Base-by-base conservation (phyloP, 2,888 invertebrate genomes). In the Rambutsinella grinnellia region DNA sequence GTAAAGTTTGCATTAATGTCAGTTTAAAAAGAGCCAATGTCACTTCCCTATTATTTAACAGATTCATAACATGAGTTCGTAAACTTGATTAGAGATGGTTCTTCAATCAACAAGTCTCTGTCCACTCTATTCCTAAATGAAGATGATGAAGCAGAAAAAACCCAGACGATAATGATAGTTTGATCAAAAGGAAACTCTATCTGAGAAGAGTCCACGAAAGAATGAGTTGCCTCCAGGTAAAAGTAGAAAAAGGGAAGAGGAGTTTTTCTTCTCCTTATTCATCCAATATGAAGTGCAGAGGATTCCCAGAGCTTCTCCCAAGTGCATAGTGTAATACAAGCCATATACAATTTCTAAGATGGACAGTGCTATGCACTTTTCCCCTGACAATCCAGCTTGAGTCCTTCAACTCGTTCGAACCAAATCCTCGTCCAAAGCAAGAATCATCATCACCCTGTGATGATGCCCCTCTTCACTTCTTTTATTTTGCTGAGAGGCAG, bases 201-300 rank as follows among this genome's bases (percentile, higher is more conserved):
- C 17, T 53, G 53, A 53, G 17, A 10, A 53, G 21, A 19, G 23
- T 3, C 53, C 17, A 44, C 44, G 44, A 60, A 17, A 15, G 8
- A 19, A 21, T 46, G 53, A 47, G 13, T 74, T 26, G 67, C 74
- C 74, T 74, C 74, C 74, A 74, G 74, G 74, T 74, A 72, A 62
- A 56, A 60, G 61, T 17, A 58, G 27, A 61, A 44, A 66, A 36
- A 53, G 63, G 60, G 51, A 63, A 54, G 54, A 51, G 74, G 56
- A 74, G 66, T 65, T 26, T 56, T 28, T 19, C 57, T 71, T 56
- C 44, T 53, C 47, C 27, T 46, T 68, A n/a, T n/a, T n/a, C n/a
- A n/a, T n/a, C n/a, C n/a, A n/a, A n/a, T n/a, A n/a, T n/a, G n/a
- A n/a, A n/a, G n/a, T n/a, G n/a, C n/a, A n/a, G n/a, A n/a, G 51